Evolutionary conservation across 2,888 invertebrate species (phyloP), one percentile per base, ranked within the genome.

Genomic region (Thymelicus sylvestris): DNA sequence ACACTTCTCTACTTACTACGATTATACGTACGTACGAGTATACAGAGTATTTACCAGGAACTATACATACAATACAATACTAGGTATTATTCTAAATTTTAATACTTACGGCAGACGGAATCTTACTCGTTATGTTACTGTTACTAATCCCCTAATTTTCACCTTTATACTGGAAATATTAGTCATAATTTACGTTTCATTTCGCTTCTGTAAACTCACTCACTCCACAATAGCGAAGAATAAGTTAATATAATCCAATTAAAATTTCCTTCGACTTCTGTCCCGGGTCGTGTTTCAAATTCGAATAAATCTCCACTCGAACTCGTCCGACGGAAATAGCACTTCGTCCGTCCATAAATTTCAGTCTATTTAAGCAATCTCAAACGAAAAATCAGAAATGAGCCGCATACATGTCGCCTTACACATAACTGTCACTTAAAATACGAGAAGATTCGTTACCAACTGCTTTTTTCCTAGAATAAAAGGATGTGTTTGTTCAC

Each of bases 191-290:
- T 50, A 70, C 60, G 65, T 47, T 39, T 65, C 44, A 60, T 70
- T 60, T 64, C 63, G 41, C 61, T 68, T 55, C 55, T 67, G 63
- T 69, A 70, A 61, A 64, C 64, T 24, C 13, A 66, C 19, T 68
- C 63, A 68, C 38, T 68, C 61, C 52, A 66, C 60, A 66, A 66
- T 66, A 38, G 65, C 70, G 61, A 52, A 75, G 78, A 78, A 86
- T 85, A 87, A 89, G 88, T 89, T 89, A 87, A 91, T 91, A 92
- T 91, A 92, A 91, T 91, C 92, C 88, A 93, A 92, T 92, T 92
- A 92, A 92, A 90, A 89, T 89, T 87, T 88, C 83, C 87, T 88
- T 88, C 85, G 85, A 88, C 88, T 90, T 85, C 81, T 86, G 90
- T 91, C 88, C 83, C 84, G 90, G 83, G 83, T 89, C 85, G 87